phyloP scores from a whole-genome alignment of 2,113 vertebrate genomes.

The Phocoena phocoena region DNA sequence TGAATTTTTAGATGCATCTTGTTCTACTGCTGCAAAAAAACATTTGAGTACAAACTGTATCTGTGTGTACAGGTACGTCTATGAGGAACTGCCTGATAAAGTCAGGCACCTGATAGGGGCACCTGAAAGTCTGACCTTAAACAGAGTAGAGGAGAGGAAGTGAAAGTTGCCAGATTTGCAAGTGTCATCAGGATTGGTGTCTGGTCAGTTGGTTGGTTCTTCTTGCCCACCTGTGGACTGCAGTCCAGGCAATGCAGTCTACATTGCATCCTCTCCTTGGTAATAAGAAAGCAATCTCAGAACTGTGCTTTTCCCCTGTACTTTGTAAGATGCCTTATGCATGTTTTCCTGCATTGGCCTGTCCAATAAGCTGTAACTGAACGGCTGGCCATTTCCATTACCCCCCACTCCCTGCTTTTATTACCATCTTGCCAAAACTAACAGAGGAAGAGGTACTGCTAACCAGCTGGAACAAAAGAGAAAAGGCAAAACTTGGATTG shows the following conservation, averaged over 20 bases:
- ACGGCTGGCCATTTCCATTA: background rate
- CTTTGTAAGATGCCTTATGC: background rate
- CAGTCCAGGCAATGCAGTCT: background rate
- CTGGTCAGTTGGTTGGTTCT: rapidly evolving
- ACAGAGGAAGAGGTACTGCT: background rate
- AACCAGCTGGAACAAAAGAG: background rate
- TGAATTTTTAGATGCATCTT: background rate
- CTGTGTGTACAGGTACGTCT: background rate
- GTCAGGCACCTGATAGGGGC: rapidly evolving
- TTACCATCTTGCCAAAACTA: background rate
- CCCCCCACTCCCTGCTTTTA: background rate
- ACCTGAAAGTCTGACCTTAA: background rate
- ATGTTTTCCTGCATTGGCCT: background rate
- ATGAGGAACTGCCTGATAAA: background rate
- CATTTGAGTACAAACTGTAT: rapidly evolving
- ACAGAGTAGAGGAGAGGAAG: background rate
- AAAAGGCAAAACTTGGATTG: background rate
- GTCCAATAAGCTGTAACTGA: background rate
- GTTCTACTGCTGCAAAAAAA: background rate
- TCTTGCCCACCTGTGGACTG: background rate
- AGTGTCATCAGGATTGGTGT: rapidly evolving
- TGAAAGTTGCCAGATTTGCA: background rate
- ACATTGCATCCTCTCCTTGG: rapidly evolving
- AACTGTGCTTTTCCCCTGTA: background rate
- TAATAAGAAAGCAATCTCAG: background rate